These are phyloP conservation scores for Apis dorsata DNA, from an alignment of 1,140 invertebrate species.

Conservation along the genomic window DNA sequence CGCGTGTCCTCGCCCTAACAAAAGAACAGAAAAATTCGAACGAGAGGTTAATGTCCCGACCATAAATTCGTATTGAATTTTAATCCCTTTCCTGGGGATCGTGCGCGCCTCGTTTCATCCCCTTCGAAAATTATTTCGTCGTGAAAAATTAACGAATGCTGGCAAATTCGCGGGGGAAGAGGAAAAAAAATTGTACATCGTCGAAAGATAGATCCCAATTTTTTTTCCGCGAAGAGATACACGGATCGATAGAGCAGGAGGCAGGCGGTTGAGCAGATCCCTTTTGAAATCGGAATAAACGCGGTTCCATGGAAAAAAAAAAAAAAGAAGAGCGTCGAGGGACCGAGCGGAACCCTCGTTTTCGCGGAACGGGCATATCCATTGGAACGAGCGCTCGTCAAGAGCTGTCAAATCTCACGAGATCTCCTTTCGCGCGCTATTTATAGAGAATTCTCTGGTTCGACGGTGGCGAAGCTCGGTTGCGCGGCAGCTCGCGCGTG, in stretches of 20 bases:
- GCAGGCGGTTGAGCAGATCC: background rate
- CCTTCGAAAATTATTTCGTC: background rate
- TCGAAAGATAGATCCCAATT: background rate
- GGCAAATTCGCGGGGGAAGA: no score
- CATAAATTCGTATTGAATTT: conserved; percentile 7
- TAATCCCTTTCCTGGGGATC: background rate
- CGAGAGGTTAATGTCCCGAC: background rate
- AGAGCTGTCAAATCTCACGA: conserved; percentile 30
- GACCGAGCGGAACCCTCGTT: background rate
- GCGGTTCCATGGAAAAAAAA: background rate
- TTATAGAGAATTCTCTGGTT: conserved; percentile 42
- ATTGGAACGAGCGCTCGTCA: conserved; percentile 16
- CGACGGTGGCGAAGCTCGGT: conserved; percentile 3
- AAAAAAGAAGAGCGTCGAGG: conserved; percentile 1
- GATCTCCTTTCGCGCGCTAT: conserved; percentile 27
- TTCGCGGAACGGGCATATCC: conserved; percentile 18
- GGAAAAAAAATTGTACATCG: background rate
- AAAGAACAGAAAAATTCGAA: background rate
- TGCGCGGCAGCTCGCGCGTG: conserved; percentile 1
- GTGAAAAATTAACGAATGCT: background rate
- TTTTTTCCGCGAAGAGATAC: no score
- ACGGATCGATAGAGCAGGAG: background rate
- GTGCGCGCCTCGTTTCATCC: no score
- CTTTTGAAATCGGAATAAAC: conserved; percentile 26
- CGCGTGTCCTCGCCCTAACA: background rate